These are phyloP conservation scores for Frankliniella intonsa DNA, from an alignment of 2,888 invertebrate genomes.

Conservation along the genomic window DNA sequence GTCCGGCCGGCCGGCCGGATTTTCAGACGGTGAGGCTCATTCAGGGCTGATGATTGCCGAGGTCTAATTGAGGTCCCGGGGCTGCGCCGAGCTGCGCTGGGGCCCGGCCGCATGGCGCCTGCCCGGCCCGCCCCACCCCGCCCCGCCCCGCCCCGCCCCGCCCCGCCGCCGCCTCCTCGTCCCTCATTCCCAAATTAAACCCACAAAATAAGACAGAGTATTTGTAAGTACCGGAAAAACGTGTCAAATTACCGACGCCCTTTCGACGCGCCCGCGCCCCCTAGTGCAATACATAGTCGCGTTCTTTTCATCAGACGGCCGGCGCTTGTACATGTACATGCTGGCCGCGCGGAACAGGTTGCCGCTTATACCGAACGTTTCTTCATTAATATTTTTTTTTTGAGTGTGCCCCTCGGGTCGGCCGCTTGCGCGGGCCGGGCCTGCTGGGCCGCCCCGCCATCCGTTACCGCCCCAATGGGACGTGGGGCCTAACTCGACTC, in stretches of 20 bases:
- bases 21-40: conserved; percentile 4
- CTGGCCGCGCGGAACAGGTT: not conserved
- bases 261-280: not conserved
- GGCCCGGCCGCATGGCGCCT: not conserved
- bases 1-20: not conserved
- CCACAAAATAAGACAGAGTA: conserved; percentile 24
- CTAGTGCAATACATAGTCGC: too few species aligned
- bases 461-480: not conserved
- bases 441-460: not conserved
- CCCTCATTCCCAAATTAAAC: not conserved
- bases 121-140: not conserved
- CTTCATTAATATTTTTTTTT: too few species aligned
- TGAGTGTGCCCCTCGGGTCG: not conserved
- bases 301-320: not conserved
- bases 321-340: not conserved
- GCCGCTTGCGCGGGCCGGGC: not conserved
- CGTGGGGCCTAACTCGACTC: not conserved
- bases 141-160: not conserved
- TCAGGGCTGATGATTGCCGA: conserved; percentile 11
- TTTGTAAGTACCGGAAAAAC: conserved; percentile 23
- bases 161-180: not conserved
- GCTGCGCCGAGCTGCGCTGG: not conserved
- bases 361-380: too few species aligned
- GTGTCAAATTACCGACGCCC: conserved; percentile 14
- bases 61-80: conserved; percentile 12